phyloP scores from a whole-genome alignment of 1,140 invertebrate genomes.

The Drosophila truncata region DNA sequence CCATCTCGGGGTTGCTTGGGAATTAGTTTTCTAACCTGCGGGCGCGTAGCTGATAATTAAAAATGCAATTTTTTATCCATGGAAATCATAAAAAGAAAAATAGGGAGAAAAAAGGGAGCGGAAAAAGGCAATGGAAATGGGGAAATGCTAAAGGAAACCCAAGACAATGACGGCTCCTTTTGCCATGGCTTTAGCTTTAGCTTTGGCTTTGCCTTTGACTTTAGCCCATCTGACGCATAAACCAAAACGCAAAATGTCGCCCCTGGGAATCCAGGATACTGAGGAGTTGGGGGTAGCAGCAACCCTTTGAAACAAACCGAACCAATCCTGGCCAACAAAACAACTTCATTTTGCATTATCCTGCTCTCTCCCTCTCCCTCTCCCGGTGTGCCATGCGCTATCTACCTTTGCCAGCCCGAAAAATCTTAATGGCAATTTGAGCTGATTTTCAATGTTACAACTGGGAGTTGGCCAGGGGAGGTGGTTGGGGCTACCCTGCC shows the following conservation, averaged over 20 bases:
- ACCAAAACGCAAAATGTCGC: constrained; percentile 83
- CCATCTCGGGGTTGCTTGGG: constrained; percentile 63
- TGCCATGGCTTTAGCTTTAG: constrained; percentile 7
- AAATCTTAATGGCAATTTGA: constrained; percentile 82
- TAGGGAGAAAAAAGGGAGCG: constrained; percentile 4
- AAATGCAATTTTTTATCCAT: constrained; percentile 80
- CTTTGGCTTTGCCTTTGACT: constrained; percentile 46
- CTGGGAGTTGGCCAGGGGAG: constrained; percentile 68
- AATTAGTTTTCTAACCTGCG: constrained; percentile 82
- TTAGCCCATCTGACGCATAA: constrained; percentile 77
- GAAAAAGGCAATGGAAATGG: constrained; percentile 19
- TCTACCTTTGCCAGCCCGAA: constrained; percentile 58
- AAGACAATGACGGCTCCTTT: constrained; percentile 74
- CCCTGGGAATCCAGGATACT: constrained; percentile 60
- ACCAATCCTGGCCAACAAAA: constrained; percentile 60
- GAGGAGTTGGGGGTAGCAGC: constrained; percentile 21
- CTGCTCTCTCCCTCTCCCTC: not conserved
- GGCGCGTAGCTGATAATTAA: constrained; percentile 78
- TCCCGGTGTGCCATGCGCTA: constrained; percentile 35
- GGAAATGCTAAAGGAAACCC: constrained; percentile 29
- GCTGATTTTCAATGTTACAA: constrained; percentile 84
- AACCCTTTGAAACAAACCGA: constrained; percentile 66
- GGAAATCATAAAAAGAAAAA: constrained; percentile 29
- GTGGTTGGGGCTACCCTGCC: constrained; percentile 1
- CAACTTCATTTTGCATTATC: constrained; percentile 77